A percentile compares a stretch with the other conserved stretches of the same genome.
Evolutionary conservation across 2,888 invertebrate genomes (phyloP).

Genomic region (Ichneumoninae sp.): DNA sequence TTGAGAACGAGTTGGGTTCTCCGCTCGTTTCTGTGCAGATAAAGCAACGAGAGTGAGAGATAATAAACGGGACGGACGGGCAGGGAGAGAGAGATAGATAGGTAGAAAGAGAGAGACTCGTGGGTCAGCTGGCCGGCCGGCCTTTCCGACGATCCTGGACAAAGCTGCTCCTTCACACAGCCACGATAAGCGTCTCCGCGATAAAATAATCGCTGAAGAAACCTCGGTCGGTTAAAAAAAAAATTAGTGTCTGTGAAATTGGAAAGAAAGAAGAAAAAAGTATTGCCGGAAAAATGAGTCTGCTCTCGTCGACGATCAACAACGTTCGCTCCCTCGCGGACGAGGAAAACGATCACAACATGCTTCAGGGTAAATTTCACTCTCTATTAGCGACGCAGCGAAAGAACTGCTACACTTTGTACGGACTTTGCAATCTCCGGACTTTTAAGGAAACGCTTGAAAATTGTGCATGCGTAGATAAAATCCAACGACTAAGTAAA

Average conservation of each 20-base stretch:
- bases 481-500: not conserved
- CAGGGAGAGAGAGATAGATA: not conserved
- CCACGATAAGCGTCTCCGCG: not conserved
- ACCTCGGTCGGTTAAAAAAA: not conserved
- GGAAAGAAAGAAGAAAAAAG: not conserved
- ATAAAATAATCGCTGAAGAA: not conserved
- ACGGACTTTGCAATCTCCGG: not conserved
- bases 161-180: not conserved
- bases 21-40: not conserved
- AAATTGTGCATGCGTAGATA: not conserved
- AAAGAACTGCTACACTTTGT: slow-evolving; percentile 6
- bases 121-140: slow-evolving; percentile 51
- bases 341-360: slow-evolving; percentile 83
- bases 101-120: too few species aligned
- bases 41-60: not conserved
- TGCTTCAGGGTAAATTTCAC: slow-evolving; percentile 83
- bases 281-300: slow-evolving; percentile 75
- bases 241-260: slow-evolving; percentile 1
- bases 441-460: not conserved
- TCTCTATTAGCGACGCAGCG: slow-evolving; percentile 17
- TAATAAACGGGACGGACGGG: not conserved
- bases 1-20: slow-evolving; percentile 27
- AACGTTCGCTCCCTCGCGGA: slow-evolving; percentile 81
- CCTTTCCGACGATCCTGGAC: not conserved
- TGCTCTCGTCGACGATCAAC: slow-evolving; percentile 79